Evolutionary conservation across 2,113 vertebrate species (phyloP), one percentile per base, ranked within the genome.

Genomic region (Phalacrocorax pelagicus): DNA sequence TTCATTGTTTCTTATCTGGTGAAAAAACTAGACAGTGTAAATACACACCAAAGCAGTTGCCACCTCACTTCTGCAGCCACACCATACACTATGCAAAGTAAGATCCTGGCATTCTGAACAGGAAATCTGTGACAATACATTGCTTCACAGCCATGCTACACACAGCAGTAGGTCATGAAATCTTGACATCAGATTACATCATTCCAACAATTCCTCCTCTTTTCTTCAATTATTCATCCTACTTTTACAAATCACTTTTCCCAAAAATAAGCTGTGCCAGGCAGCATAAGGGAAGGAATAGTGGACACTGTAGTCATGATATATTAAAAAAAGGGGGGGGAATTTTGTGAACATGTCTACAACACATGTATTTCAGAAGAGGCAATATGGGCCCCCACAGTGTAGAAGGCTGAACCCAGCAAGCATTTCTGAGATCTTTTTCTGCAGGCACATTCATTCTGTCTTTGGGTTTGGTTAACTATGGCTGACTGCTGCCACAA

Each of bases 281-380:
- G 29, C n/a, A 90, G 62, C 61, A 34, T 7, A 49, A 65, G 18
- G 17, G 40, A 92, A 86, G 63, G 6, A 77, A 6, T 34, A 72
- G 15, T 5, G 9, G 5, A 14, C 55, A 72, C 44, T n/a, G 11
- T 1, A 63, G 10, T 67, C 24, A 71, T 16, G 2, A 70, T 18
- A 24, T 6, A 38, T 23, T 13, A 0, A 12, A 10, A 15, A 11
- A 7, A 11, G 1, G 13, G 20, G 8, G 16, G 17, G 4, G 26
- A 14, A 12, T 59, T 79, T 46, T 71, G 55, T 78, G 46, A 61
- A 55, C 8, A 15, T 5, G 6, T 34, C 23, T 52, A 36, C 47
- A 17, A 14, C 46, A 51, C 20, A 19, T 1, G 0, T n/a, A 32
- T 42, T 47, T 67, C 49, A 80, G 49, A 1, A 82, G 13, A 74